Evolutionary conservation across 2,888 invertebrate species (phyloP).

Genomic region (Meandrusa payeni): DNA sequence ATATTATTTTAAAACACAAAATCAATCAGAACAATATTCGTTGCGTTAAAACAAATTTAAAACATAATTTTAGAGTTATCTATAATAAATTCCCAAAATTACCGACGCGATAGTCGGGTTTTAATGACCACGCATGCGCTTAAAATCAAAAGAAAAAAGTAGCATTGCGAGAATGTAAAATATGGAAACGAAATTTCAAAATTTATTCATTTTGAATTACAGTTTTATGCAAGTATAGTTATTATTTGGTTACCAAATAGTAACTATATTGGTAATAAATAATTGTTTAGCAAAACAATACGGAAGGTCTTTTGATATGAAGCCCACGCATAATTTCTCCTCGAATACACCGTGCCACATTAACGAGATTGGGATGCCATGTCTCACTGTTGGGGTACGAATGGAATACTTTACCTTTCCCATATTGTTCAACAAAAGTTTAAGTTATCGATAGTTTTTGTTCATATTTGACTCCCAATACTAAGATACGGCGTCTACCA

Average conservation of each 20-base stretch:
- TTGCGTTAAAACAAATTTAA: conserved; percentile 34
- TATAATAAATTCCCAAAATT: conserved; percentile 36
- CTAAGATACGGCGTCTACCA: background rate
- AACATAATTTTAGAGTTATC: conserved; percentile 13
- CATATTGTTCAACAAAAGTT: too few species aligned
- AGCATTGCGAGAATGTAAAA: conserved; percentile 10
- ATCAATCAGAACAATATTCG: conserved; percentile 35
- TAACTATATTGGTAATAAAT: background rate
- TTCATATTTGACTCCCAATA: too few species aligned
- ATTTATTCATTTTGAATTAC: too few species aligned
- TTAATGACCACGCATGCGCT: conserved; percentile 44
- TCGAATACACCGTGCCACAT: background rate
- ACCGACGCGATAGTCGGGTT: conserved; percentile 38
- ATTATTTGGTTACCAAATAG: background rate
- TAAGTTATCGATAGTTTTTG: too few species aligned
- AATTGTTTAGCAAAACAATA: background rate
- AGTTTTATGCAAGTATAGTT: too few species aligned
- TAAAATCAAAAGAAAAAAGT: conserved; percentile 48
- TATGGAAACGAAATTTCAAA: background rate
- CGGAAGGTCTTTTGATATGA: conserved; percentile 16
- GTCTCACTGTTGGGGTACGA: too few species aligned
- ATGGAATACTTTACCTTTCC: too few species aligned
- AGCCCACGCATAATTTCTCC: conserved; percentile 10
- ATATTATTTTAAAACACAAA: conserved; percentile 37
- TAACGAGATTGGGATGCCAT: background rate